phyloP scores from a whole-genome alignment of 2,797 vertebrate species.

The Enteromius viviparus region DNA sequence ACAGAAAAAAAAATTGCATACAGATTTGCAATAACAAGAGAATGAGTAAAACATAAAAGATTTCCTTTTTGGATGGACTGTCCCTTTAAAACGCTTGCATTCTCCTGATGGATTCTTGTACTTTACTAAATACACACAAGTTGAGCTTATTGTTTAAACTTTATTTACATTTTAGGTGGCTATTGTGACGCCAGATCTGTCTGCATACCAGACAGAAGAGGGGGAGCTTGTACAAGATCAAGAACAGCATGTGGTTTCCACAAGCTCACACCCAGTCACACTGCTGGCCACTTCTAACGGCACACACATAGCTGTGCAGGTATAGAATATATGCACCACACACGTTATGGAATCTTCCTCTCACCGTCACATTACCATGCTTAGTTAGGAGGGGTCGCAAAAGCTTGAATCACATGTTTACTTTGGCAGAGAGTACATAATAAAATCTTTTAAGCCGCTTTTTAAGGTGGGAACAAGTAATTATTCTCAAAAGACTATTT shows the following conservation, averaged over 20 bases:
- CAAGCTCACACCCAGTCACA: conserved; percentile 89
- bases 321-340: conserved; percentile 60
- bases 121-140: conserved; percentile 3
- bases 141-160: conserved; percentile 32
- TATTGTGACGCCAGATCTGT: conserved; percentile 96
- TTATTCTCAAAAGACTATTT: conserved; percentile 6
- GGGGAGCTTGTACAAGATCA: conserved; percentile 88
- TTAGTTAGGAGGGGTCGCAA: background rate
- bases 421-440: conserved; percentile 2
- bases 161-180: conserved; percentile 85
- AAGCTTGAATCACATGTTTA: conserved; percentile 20
- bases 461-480: background rate
- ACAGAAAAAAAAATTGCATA: background rate
- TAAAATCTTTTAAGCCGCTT: background rate
- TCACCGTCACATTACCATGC: conserved; percentile 11
- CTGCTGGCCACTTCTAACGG: conserved; percentile 98
- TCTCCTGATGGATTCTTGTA: background rate
- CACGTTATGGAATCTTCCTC: background rate
- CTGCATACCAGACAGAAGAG: conserved; percentile 90
- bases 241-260: conserved; percentile 82
- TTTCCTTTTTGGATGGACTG: background rate
- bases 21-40: background rate
- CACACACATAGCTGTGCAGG: conserved; percentile 98
- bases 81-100: background rate
- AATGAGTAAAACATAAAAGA: background rate